Percentiles rank a stretch among this genome's conserved stretches.
These are phyloP conservation scores for Morpho helenor DNA, from an alignment of 2,888 invertebrate species.

Conservation along the genomic window DNA sequence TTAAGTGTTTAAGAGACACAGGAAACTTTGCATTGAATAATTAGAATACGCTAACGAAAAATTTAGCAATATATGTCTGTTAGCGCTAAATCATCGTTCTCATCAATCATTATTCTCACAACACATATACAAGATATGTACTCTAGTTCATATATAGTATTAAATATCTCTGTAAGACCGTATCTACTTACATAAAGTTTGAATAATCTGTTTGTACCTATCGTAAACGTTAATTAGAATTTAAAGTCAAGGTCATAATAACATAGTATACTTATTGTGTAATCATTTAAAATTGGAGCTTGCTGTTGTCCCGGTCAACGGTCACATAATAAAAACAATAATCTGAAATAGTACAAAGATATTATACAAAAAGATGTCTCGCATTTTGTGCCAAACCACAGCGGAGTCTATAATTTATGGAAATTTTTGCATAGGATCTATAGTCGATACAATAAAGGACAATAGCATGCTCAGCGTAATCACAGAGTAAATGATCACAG, in stretches of 20 bases:
- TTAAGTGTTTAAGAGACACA: too few species aligned
- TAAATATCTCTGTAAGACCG: conserved; percentile 32
- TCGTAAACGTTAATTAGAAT: conserved; percentile 47
- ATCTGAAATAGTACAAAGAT: conserved; percentile 55
- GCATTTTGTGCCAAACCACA: conserved; percentile 68
- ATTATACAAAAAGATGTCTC: conserved; percentile 35
- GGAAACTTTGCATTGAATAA: too few species aligned
- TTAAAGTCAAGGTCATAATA: conserved; percentile 42
- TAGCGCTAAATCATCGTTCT: too few species aligned
- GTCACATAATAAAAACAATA: conserved; percentile 21
- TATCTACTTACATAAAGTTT: conserved; percentile 18
- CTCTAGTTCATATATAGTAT: conserved; percentile 17
- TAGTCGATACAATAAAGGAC: conserved; percentile 35
- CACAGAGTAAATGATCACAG: conserved; percentile 21
- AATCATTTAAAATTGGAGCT: conserved; percentile 32
- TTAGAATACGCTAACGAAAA: too few species aligned
- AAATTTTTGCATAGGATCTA: conserved; percentile 31
- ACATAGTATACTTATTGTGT: conserved; percentile 24
- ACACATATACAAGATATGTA: conserved; percentile 8
- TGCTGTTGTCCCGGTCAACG: conserved; percentile 54
- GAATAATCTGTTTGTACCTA: conserved; percentile 51
- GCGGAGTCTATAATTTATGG: conserved; percentile 32
- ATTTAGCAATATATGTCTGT: too few species aligned
- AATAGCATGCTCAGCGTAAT: conserved; percentile 47
- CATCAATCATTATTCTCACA: too few species aligned